Conservation (phyloP, 2,797 vertebrate genomes). For the Pempheris klunzingeri region DNA sequence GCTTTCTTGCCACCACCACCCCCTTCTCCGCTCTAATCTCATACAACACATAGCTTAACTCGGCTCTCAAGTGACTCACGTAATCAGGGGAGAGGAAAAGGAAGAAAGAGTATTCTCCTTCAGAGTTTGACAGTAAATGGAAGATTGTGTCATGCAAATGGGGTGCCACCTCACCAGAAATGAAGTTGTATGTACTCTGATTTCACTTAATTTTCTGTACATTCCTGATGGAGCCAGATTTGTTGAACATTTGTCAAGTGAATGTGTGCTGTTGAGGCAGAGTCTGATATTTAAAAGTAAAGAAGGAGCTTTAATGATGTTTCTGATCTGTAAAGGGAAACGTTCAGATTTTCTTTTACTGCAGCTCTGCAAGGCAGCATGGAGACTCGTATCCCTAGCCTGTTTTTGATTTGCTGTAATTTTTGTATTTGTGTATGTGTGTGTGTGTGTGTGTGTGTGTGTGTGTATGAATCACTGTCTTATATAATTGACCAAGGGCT, state of each 20-base stretch:
- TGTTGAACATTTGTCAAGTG: conserved; percentile 27
- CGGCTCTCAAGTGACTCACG: conserved; percentile 51
- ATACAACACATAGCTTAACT: conserved; percentile 54
- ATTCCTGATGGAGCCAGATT: conserved; percentile 19
- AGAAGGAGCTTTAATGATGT: conserved; percentile 42
- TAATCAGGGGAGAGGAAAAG: conserved; percentile 41
- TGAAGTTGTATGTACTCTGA: conserved; percentile 70
- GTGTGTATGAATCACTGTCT: conserved; percentile 69
- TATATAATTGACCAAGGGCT: conserved; percentile 80
- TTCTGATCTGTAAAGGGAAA: conserved; percentile 53
- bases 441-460: conserved; percentile 26
- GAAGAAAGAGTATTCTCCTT: conserved; percentile 37
- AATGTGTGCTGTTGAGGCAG: conserved; percentile 11
- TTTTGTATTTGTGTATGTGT: conserved; percentile 28
- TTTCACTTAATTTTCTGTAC: conserved; percentile 50
- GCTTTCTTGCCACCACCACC: conserved; percentile 1
- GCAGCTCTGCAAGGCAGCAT: conserved; percentile 18
- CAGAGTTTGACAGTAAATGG: conserved; percentile 43
- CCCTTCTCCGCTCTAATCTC: conserved; percentile 58
- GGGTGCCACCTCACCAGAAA: conserved; percentile 59
- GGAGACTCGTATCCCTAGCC: conserved; percentile 36
- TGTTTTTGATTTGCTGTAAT: conserved; percentile 46
- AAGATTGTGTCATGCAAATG: conserved; percentile 65
- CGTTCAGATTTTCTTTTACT: conserved; percentile 21
- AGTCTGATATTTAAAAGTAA: conserved; percentile 26